Conservation (phyloP, 2,797 vertebrate genomes). For the Spatula versicolor region DNA sequence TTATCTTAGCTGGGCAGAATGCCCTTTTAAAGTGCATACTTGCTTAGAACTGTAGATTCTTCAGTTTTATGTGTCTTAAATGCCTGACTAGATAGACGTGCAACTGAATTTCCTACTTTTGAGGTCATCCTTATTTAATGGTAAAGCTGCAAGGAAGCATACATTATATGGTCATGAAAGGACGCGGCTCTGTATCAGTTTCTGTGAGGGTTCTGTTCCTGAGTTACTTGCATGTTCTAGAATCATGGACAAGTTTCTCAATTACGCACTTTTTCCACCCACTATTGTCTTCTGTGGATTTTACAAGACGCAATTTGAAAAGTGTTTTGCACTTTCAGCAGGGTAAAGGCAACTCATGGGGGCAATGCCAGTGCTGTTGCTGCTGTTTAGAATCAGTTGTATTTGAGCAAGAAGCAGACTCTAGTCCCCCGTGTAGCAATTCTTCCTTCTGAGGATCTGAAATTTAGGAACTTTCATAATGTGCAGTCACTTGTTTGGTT, state of each 20-base stretch:
- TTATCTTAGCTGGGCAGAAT: not conserved
- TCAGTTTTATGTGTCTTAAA: not conserved
- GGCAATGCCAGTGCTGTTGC: not conserved
- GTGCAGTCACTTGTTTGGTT: not conserved
- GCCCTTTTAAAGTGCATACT: not conserved
- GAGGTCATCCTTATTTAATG: not conserved
- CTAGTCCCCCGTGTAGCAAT: not conserved
- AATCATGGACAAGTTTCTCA: not conserved
- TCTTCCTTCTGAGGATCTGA: not conserved
- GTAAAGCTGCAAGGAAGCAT: not conserved
- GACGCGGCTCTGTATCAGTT: not conserved
- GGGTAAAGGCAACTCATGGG: rapidly evolving
- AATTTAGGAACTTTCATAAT: not conserved
- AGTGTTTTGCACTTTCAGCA: not conserved
- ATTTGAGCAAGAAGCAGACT: not conserved
- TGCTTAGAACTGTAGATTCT: not conserved
- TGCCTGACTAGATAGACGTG: not conserved
- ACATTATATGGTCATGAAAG: rapidly evolving
- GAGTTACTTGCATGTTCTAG: not conserved
- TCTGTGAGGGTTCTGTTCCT: not conserved
- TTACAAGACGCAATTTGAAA: not conserved
- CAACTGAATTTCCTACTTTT: not conserved
- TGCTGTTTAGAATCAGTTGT: not conserved
- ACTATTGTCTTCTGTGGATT: not conserved
- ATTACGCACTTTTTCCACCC: not conserved